phyloP scores from a whole-genome alignment of 2,888 invertebrate genomes.

The Acleris sparsana region DNA sequence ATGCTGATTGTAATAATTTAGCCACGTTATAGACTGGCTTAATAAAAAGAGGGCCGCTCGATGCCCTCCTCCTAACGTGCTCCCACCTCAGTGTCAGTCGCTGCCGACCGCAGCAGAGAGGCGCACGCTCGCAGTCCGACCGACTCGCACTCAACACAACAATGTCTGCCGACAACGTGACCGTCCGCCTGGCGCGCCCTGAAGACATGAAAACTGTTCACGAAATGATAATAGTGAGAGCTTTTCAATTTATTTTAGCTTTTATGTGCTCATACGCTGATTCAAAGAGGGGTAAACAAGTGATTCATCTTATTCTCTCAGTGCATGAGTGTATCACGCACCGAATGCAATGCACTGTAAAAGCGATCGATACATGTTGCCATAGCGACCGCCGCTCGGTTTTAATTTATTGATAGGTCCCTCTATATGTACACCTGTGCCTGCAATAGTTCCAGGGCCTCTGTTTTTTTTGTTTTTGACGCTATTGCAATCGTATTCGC shows the following conservation, averaged over 20 bases:
- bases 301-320: neutral
- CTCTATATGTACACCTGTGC: too few relatives aligned
- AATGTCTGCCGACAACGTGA: slow-evolving; percentile 8
- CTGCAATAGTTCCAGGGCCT: too few relatives aligned
- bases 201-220: slow-evolving; percentile 33
- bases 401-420: too few relatives aligned
- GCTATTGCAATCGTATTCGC: too few relatives aligned
- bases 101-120: neutral
- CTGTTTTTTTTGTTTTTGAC: too few relatives aligned
- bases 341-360: too few relatives aligned
- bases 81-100: slow-evolving; percentile 2
- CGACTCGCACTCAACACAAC: neutral
- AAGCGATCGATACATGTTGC: too few relatives aligned
- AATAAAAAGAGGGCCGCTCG: neutral
- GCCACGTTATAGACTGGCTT: too few relatives aligned
- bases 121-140: neutral
- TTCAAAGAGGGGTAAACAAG: neutral
- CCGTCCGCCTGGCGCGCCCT: slow-evolving; percentile 23
- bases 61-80: neutral
- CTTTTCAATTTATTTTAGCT: neutral
- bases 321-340: too few relatives aligned
- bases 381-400: too few relatives aligned
- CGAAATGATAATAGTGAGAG: slow-evolving; percentile 33
- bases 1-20: too few relatives aligned
- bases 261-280: neutral